Conservation (phyloP, 1,140 invertebrate species). For the Cyclina sinensis region DNA sequence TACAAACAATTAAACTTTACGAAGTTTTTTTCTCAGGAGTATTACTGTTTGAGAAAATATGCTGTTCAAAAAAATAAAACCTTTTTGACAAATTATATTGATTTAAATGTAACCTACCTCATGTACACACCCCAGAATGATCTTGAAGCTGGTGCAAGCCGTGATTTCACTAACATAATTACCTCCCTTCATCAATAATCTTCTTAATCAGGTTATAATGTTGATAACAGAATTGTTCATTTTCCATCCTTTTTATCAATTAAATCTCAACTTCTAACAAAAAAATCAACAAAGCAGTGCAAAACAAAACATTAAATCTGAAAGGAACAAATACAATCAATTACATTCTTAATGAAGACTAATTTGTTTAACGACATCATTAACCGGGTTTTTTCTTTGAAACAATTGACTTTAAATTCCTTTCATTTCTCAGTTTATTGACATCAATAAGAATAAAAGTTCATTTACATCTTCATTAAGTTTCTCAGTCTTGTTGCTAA, state of each 20-base stretch:
- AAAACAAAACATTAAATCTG: background rate
- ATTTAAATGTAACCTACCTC: slow-evolving; percentile 32
- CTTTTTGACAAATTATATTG: too few species aligned
- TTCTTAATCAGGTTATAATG: too few species aligned
- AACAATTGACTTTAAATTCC: background rate
- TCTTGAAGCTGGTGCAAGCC: slow-evolving; percentile 1
- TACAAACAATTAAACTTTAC: too few species aligned
- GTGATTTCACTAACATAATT: slow-evolving; percentile 23
- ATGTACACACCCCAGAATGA: slow-evolving; percentile 28
- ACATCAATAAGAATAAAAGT: background rate
- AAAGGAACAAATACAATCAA: background rate
- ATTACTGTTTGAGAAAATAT: too few species aligned
- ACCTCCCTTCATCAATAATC: too few species aligned
- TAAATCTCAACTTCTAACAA: too few species aligned
- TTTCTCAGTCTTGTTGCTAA: too few species aligned
- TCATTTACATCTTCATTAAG: too few species aligned
- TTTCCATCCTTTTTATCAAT: background rate
- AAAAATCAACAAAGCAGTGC: background rate
- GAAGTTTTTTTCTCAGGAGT: too few species aligned
- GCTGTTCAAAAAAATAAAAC: too few species aligned
- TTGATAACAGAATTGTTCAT: background rate
- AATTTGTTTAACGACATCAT: slow-evolving; percentile 29
- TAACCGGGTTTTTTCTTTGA: background rate
- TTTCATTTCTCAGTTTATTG: background rate
- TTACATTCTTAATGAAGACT: background rate